Conservation (phyloP, 2,888 invertebrate species). For the Pedicia rivosa region DNA sequence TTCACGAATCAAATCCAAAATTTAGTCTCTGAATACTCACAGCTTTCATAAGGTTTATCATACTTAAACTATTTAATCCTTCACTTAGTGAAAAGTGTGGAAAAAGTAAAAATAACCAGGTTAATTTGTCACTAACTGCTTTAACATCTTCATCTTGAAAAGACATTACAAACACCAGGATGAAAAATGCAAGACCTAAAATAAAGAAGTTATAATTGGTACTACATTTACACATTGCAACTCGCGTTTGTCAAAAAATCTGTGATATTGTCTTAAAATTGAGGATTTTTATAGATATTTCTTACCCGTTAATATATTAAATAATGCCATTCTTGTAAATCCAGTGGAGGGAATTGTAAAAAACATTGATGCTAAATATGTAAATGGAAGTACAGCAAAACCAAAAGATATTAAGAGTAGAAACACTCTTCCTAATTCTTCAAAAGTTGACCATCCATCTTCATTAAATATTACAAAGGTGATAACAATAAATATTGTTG, state of each 20-base stretch:
- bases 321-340: slow-evolving; percentile 52
- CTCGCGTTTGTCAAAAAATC: too few species aligned
- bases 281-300: too few species aligned
- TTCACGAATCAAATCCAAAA: too few species aligned
- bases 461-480: slow-evolving; percentile 48
- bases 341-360: slow-evolving; percentile 61
- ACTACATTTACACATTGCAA: too few species aligned
- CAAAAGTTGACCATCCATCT: slow-evolving; percentile 30
- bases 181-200: slow-evolving; percentile 52
- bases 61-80: slow-evolving; percentile 21
- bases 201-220: too few species aligned
- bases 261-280: too few species aligned
- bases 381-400: slow-evolving; percentile 53
- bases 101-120: slow-evolving; percentile 49
- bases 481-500: slow-evolving; percentile 43
- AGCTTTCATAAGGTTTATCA: too few species aligned
- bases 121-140: slow-evolving; percentile 40
- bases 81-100: slow-evolving; percentile 50
- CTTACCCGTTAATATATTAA: slow-evolving; percentile 57
- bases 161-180: slow-evolving; percentile 50
- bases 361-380: slow-evolving; percentile 50
- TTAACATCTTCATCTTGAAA: slow-evolving; percentile 41
- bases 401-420: slow-evolving; percentile 34
- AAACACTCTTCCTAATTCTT: slow-evolving; percentile 15
- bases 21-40: too few species aligned